Base-by-base conservation (phyloP, 2,888 invertebrate genomes). In the Dermolepida albohirtum region DNA sequence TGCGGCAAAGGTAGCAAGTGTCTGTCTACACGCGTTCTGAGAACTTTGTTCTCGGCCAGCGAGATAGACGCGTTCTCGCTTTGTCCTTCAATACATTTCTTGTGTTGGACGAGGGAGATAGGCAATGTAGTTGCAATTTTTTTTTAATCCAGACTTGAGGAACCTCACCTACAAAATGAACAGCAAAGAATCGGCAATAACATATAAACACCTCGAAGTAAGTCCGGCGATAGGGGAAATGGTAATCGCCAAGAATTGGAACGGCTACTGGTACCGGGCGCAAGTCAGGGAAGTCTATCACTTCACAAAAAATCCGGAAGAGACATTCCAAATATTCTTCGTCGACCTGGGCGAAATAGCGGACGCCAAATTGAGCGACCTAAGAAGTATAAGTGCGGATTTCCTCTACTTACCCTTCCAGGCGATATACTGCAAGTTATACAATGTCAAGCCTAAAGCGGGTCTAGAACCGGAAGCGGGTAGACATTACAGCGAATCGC, bases 321-420 rank as follows among this genome's bases (percentile, higher is more conserved):
- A 51, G 12, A 62, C 59, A 0, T 40, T 65, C 7, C 59, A 57
- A 16, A 65, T 68, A 6, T 65, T 68, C 27, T 27, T 68, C n/a
- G 68, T 68, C 4, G 68, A 68, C 47, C 16, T 65, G 12, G 68
- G 65, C 7, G 68, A 68, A 14, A 62, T 44, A 11, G 59, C 59
- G 12, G 65, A 68, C 16, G 39, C 43, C 0, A 59, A 40, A 4
- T 22, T 65, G 39, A 41, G 47, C 5, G 44, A 65, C 14, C 43
- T 68, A 10, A 14, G 65, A 12, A 14, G 8, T 12, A 68, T 68
- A 14, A 65, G 27, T 5, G 22, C 41, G 14, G 68, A 65, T 2
- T 62, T 57, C 14, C 41, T 68, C 10, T 14, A 62, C 27, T 44
- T 59, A 11, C 68, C 68, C 27, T 68, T 68, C 16, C 65, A 68